phyloP scores from a whole-genome alignment of 2,113 vertebrate species.

The Xenus cinereus region DNA sequence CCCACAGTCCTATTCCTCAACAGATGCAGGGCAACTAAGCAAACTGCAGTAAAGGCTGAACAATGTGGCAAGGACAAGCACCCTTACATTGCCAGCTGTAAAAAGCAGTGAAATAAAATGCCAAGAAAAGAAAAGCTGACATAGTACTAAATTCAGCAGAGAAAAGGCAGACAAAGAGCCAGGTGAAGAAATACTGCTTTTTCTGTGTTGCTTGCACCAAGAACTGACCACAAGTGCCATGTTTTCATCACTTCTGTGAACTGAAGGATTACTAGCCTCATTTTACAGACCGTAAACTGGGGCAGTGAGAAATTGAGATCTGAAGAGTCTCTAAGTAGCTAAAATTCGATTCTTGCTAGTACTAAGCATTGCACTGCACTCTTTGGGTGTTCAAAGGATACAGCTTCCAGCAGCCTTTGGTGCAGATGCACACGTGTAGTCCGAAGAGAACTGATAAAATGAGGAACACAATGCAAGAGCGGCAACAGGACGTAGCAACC shows the following conservation, averaged over 20 bases:
- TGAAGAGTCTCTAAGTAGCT: background rate
- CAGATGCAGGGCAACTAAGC: background rate
- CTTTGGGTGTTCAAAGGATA: background rate
- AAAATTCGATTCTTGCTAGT: background rate
- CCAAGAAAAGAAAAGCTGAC: background rate
- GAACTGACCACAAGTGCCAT: background rate
- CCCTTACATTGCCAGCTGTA: background rate
- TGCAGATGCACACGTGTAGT: background rate
- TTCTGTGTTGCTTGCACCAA: fast-evolving
- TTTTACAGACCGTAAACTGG: background rate
- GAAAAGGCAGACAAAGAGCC: background rate
- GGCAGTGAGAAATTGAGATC: background rate
- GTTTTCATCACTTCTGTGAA: background rate
- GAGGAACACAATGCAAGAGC: background rate
- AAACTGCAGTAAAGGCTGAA: constrained; percentile 2
- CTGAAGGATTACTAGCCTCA: background rate
- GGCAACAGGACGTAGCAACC: background rate
- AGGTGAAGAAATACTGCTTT: background rate
- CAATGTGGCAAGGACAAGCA: background rate
- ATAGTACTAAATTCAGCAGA: background rate
- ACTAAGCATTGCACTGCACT: background rate
- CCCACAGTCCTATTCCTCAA: background rate
- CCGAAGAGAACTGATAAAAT: background rate
- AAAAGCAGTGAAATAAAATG: constrained; percentile 14
- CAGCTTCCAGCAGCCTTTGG: background rate